Conservation (phyloP, 2,113 vertebrate genomes). For the Maccullochella peelii region DNA sequence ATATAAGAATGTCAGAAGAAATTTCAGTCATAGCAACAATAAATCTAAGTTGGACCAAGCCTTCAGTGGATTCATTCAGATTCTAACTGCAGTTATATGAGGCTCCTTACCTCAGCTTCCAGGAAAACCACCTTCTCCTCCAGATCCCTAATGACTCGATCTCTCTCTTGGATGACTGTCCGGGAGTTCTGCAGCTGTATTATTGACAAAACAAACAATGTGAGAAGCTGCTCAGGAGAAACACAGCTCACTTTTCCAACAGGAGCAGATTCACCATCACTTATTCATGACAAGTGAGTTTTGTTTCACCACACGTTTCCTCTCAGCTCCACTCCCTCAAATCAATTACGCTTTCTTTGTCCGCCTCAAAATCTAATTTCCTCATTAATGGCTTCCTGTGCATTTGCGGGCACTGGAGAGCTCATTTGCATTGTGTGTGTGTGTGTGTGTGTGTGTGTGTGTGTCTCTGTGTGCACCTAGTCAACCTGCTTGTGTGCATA, state of each 20-base stretch:
- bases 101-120: conserved; percentile 89
- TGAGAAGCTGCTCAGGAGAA: neutral
- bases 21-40: neutral
- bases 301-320: conserved; percentile 42
- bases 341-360: conserved; percentile 48
- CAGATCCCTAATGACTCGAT: conserved; percentile 88
- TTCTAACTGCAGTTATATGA: neutral
- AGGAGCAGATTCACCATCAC: conserved; percentile 44
- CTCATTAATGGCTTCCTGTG: conserved; percentile 48
- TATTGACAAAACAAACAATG: conserved; percentile 10
- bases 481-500: neutral
- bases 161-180: conserved; percentile 87
- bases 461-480: neutral
- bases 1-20: neutral
- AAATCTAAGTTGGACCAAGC: neutral
- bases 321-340: conserved; percentile 33
- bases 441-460: neutral
- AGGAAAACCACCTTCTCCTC: conserved; percentile 90
- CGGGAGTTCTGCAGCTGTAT: conserved; percentile 92
- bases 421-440: conserved; percentile 2
- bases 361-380: conserved; percentile 43
- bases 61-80: neutral
- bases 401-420: neutral
- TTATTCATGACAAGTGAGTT: conserved; percentile 59
- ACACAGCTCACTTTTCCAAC: neutral